A percentile compares a stretch with the other conserved stretches of the same genome.
These are phyloP conservation scores for Enteromius treurensis DNA, from an alignment of 2,797 vertebrate genomes.

Conservation along the genomic window DNA sequence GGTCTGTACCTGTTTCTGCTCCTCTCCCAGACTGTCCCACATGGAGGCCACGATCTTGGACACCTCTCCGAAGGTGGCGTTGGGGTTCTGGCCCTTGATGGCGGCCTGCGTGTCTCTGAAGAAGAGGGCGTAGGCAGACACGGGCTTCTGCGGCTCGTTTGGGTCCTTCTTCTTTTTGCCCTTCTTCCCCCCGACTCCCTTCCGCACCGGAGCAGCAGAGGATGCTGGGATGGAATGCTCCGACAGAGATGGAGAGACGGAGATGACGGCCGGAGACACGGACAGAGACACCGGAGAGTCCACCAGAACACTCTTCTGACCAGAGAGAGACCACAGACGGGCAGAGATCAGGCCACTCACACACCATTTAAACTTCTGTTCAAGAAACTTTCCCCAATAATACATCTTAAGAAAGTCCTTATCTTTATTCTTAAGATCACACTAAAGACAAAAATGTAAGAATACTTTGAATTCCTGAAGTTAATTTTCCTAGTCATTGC, in stretches of 20 bases:
- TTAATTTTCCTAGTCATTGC: too few relatives aligned
- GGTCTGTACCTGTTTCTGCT: conserved; percentile 87
- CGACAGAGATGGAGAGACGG: conserved; percentile 70
- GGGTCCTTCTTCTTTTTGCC: conserved; percentile 88
- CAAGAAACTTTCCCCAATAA: too few relatives aligned
- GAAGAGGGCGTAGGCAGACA: conserved; percentile 91
- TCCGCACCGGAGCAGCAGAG: conserved; percentile 56
- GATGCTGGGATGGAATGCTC: conserved; percentile 58
- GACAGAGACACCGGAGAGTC: conserved; percentile 77
- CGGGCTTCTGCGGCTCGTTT: conserved; percentile 89
- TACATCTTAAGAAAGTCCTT: too few relatives aligned
- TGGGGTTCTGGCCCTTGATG: conserved; percentile 92
- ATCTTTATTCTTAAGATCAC: too few relatives aligned
- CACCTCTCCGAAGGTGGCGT: conserved; percentile 90
- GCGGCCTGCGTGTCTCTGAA: conserved; percentile 92
- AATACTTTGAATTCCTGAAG: too few relatives aligned
- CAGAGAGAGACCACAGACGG: neutral
- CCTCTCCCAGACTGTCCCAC: conserved; percentile 94
- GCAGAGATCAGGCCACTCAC: neutral
- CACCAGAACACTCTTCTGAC: conserved; percentile 77
- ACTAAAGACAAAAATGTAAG: too few relatives aligned
- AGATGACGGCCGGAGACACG: conserved; percentile 71
- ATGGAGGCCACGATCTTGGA: conserved; percentile 94
- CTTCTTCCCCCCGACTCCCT: conserved; percentile 65
- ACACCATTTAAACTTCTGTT: too few relatives aligned